These are phyloP conservation scores for Crocidura indochinensis DNA, from an alignment of 2,797 vertebrate genomes.

Conservation along the genomic window DNA sequence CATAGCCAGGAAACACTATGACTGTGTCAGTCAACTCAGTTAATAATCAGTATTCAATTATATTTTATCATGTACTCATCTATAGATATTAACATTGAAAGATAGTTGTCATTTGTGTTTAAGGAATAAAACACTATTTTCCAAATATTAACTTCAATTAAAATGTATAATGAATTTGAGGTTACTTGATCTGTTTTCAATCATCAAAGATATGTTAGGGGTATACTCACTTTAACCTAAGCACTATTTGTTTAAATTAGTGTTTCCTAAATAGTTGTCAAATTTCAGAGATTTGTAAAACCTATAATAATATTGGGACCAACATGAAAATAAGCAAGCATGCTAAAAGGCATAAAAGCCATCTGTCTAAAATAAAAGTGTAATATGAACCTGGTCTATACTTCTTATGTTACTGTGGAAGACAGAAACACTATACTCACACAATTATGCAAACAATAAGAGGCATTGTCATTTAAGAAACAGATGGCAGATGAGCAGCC, in stretches of 20 bases:
- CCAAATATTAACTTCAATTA: conserved; percentile 44
- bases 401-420: conserved; percentile 72
- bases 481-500: conserved; percentile 69
- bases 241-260: conserved; percentile 59
- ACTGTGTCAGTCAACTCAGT: conserved; percentile 8
- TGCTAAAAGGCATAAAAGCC: conserved; percentile 40
- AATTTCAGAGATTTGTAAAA: conserved; percentile 59
- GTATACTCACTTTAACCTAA: conserved; percentile 1
- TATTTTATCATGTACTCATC: conserved; percentile 56
- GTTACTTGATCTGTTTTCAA: conserved; percentile 48
- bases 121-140: conserved; percentile 37
- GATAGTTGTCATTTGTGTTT: conserved; percentile 47
- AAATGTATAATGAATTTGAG: conserved; percentile 49
- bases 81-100: conserved; percentile 38
- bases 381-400: conserved; percentile 59
- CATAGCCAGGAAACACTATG: background rate
- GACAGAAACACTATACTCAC: conserved; percentile 60
- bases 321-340: conserved; percentile 41
- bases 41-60: conserved; percentile 33
- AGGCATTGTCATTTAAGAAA: conserved; percentile 59
- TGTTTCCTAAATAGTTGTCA: conserved; percentile 33
- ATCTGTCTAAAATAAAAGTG: conserved; percentile 66
- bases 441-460: conserved; percentile 58
- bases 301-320: background rate
- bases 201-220: conserved; percentile 8